A percentile compares a stretch with the other conserved stretches of the same genome.
These are phyloP conservation scores for Acanthoscelides obtectus DNA, from an alignment of 2,888 invertebrate genomes.

Conservation along the genomic window DNA sequence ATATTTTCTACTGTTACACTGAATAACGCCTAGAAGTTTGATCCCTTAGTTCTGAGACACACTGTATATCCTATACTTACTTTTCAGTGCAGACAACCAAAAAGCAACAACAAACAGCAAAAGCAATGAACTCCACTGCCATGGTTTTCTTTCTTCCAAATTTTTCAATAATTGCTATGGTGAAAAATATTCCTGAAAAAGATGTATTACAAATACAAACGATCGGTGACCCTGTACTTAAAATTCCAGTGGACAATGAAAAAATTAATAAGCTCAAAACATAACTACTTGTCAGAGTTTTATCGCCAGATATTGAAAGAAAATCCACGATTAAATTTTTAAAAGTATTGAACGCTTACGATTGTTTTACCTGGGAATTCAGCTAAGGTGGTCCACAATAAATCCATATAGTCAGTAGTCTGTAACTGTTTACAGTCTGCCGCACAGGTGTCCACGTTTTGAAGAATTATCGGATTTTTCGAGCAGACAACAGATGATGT, in stretches of 20 bases:
- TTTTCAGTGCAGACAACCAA: slow-evolving; percentile 69
- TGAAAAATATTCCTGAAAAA: slow-evolving; percentile 74
- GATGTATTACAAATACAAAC: too few relatives aligned
- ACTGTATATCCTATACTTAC: too few relatives aligned
- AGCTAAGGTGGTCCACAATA: slow-evolving; percentile 89
- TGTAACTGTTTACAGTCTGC: slow-evolving; percentile 68
- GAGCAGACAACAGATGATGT: slow-evolving; percentile 50
- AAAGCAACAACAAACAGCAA: slow-evolving; percentile 69
- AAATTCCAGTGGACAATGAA: neutral
- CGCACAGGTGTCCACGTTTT: slow-evolving; percentile 53
- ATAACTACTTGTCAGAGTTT: too few relatives aligned
- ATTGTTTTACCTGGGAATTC: slow-evolving; percentile 76
- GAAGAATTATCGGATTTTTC: slow-evolving; percentile 29
- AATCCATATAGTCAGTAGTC: slow-evolving; percentile 85
- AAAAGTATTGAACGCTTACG: too few relatives aligned
- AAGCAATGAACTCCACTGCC: slow-evolving; percentile 87
- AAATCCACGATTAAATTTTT: too few relatives aligned
- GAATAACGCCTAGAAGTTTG: too few relatives aligned
- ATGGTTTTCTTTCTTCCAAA: slow-evolving; percentile 89
- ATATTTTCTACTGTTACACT: too few relatives aligned
- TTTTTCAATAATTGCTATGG: slow-evolving; percentile 83
- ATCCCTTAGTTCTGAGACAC: too few relatives aligned
- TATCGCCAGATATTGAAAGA: too few relatives aligned
- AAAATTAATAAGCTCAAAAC: neutral
- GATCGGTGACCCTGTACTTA: too few relatives aligned